phyloP scores from a whole-genome alignment of 2,888 invertebrate genomes.

The Imbricaverruca yamaguchii region DNA sequence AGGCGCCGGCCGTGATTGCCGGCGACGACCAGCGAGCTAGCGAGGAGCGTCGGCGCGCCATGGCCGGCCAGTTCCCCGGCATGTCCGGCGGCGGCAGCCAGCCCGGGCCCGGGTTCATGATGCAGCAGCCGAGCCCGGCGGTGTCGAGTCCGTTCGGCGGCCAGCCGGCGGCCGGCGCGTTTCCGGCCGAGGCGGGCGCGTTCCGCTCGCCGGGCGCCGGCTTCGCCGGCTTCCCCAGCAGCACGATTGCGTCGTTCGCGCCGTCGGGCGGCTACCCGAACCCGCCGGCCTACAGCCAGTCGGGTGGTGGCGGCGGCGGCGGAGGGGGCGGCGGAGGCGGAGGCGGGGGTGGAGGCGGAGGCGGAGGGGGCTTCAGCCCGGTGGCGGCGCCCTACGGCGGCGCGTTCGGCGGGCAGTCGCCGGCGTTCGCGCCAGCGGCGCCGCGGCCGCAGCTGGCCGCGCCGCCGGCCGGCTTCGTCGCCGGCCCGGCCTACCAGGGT shows the following conservation, averaged over 20 bases:
- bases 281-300: slow-evolving; percentile 20
- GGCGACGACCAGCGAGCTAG: no score
- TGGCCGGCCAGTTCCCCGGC: slow-evolving; percentile 5
- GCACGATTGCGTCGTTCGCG: not conserved
- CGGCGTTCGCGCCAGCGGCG: not conserved
- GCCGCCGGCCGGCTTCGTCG: not conserved
- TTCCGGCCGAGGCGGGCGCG: not conserved
- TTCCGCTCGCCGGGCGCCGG: not conserved
- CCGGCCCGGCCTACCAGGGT: not conserved
- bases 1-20: no score
- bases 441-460: not conserved
- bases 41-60: not conserved
- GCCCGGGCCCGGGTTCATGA: not conserved
- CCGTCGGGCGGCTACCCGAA: not conserved
- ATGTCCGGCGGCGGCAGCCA: slow-evolving; percentile 1
- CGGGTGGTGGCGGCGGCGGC: not conserved
- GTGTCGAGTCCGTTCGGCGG: not conserved
- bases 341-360: no score
- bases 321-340: no score
- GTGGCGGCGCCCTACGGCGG: not conserved
- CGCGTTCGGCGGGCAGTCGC: slow-evolving; percentile 3
- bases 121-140: not conserved
- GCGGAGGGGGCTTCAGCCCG: not conserved
- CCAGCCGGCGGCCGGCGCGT: not conserved
- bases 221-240: slow-evolving; percentile 4